Percentiles rank a stretch among this genome's conserved stretches.
phyloP scores from a whole-genome alignment of 2,113 vertebrate genomes.

The Engraulis encrasicolus region DNA sequence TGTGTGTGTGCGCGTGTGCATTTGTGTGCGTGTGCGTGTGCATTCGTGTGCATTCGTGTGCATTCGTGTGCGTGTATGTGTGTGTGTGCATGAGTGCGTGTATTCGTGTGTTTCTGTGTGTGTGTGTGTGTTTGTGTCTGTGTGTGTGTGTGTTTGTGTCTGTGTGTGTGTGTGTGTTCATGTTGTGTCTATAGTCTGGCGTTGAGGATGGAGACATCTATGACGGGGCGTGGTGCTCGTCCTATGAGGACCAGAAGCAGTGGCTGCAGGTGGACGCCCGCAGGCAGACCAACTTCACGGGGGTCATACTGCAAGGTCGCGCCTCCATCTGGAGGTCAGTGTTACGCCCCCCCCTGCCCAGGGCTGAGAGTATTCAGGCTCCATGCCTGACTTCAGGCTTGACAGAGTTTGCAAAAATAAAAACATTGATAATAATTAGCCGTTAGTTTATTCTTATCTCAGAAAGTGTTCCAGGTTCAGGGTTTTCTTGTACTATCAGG shows the following conservation, averaged over 20 bases:
- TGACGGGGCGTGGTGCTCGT: conserved; percentile 89
- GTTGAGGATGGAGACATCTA: conserved; percentile 85
- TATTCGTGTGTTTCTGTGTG: background rate
- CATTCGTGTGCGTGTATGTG: background rate
- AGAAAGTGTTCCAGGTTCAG: no score
- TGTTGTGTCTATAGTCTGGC: conserved; percentile 78
- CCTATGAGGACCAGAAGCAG: conserved; percentile 73
- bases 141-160: conserved; percentile 37
- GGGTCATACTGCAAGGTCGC: conserved; percentile 87
- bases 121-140: conserved; percentile 31
- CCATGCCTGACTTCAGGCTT: no score
- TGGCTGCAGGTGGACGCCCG: conserved; percentile 87
- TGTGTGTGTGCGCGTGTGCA: conserved; percentile 31
- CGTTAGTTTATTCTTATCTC: no score
- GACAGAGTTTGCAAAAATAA: no score
- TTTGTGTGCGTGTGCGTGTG: conserved; percentile 38
- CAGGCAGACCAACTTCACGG: conserved; percentile 79
- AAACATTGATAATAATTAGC: no score
- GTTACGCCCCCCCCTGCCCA: background rate
- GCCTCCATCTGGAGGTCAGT: conserved; percentile 92
- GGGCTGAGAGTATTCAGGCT: no score
- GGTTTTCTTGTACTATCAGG: no score
- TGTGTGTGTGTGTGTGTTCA: conserved; percentile 36
- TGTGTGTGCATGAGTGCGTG: background rate
- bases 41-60: conserved; percentile 16